Conservation (phyloP, 2,113 vertebrate genomes). For the Prolemur simus region DNA sequence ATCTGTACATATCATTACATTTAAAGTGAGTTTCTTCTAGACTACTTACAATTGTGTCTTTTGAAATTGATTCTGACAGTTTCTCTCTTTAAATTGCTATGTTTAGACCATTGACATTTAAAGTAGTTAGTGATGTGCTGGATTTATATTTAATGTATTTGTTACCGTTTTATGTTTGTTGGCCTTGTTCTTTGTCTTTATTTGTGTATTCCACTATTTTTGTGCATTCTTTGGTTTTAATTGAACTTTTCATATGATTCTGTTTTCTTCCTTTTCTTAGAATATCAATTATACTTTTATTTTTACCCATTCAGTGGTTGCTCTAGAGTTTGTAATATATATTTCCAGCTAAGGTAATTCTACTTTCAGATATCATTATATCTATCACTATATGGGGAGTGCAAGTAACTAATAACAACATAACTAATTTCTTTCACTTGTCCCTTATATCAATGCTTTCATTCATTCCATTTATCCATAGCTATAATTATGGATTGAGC, state of each 20-base stretch:
- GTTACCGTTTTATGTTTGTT: background rate
- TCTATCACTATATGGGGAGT: background rate
- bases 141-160: background rate
- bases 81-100: background rate
- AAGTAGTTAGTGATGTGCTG: background rate
- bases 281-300: background rate
- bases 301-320: background rate
- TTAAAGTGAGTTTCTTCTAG: too few relatives aligned
- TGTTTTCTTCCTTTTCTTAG: background rate
- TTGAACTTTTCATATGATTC: background rate
- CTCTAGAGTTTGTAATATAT: background rate
- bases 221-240: background rate
- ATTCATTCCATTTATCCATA: too few relatives aligned
- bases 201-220: background rate
- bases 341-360: background rate
- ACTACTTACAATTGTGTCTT: background rate
- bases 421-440: background rate
- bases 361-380: too few relatives aligned
- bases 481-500: too few relatives aligned
- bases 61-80: background rate
- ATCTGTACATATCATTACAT: background rate
- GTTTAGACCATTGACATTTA: background rate
- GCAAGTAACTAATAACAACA: background rate
- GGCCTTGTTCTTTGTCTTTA: background rate
- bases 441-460: background rate